A percentile compares a stretch with the other conserved stretches of the same genome.
Conservation (phyloP, 2,888 invertebrate species). For the Orthonychiurus folsomi region DNA sequence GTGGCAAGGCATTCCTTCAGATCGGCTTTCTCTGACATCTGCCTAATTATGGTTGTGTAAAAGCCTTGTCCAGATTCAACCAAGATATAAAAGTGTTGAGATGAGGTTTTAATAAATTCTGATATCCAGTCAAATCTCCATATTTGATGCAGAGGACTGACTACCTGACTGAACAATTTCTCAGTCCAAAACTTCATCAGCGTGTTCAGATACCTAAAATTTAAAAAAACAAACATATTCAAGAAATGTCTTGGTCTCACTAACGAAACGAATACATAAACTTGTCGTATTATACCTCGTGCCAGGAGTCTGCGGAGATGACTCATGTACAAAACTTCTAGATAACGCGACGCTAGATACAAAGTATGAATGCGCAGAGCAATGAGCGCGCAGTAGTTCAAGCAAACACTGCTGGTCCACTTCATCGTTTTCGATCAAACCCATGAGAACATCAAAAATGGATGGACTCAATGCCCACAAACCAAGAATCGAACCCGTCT, state of each 20-base stretch:
- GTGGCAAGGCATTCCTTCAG: constrained; percentile 15
- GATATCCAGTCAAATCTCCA: constrained; percentile 32
- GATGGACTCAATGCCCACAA: constrained; percentile 34
- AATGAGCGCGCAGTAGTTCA: constrained; percentile 30
- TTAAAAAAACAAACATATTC: too few species aligned
- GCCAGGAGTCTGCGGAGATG: too few species aligned
- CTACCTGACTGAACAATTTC: constrained; percentile 5
- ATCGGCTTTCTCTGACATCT: constrained; percentile 12
- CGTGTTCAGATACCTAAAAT: constrained; percentile 26
- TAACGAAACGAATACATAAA: too few species aligned
- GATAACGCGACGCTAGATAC: constrained; percentile 33
- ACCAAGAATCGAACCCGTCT: constrained; percentile 30
- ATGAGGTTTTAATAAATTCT: constrained; percentile 30
- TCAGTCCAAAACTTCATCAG: constrained; percentile 36
- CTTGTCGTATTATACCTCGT: constrained; percentile 17
- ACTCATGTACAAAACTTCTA: constrained; percentile 28
- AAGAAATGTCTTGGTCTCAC: background rate
- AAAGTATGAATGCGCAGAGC: constrained; percentile 35
- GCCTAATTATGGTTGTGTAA: constrained; percentile 22
- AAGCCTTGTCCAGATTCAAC: constrained; percentile 24
- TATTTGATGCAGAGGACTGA: background rate
- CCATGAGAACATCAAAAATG: constrained; percentile 27
- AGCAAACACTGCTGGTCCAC: constrained; percentile 12
- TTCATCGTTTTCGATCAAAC: constrained; percentile 11
- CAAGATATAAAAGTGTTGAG: constrained; percentile 27